Evolutionary conservation across 2,888 invertebrate species (phyloP).

Genomic region (Heliconius sara): DNA sequence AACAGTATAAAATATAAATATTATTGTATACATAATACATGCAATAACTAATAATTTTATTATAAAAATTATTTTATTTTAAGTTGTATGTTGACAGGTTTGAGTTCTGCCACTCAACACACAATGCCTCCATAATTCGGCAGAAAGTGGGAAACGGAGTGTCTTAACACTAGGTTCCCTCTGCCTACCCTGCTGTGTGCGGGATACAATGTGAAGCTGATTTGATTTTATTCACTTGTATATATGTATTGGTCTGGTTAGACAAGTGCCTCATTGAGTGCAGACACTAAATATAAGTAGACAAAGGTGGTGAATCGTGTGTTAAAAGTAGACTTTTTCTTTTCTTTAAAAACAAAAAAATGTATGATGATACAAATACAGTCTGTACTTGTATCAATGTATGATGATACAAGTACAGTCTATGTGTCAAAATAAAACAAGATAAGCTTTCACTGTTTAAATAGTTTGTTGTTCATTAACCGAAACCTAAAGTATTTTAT

Average conservation of each 20-base stretch:
- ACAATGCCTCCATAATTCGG: too few species aligned
- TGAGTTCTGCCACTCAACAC: too few species aligned
- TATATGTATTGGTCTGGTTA: neutral
- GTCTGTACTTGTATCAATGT: too few species aligned
- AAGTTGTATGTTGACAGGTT: neutral
- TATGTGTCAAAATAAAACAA: too few species aligned
- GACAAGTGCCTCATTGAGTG: neutral
- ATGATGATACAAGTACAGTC: too few species aligned
- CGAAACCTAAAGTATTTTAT: neutral
- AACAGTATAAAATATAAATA: constrained; percentile 53
- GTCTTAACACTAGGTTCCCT: too few species aligned
- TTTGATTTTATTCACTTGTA: too few species aligned
- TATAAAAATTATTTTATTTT: too few species aligned
- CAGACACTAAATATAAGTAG: neutral
- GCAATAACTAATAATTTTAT: neutral
- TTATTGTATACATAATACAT: neutral
- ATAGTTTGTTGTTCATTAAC: neutral
- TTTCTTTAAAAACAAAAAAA: neutral
- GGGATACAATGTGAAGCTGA: too few species aligned
- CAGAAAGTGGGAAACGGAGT: too few species aligned
- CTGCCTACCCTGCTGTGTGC: too few species aligned
- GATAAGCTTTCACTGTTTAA: neutral
- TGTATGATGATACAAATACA: too few species aligned
- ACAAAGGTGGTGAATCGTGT: neutral
- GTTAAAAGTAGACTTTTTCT: neutral